These are phyloP conservation scores for Prochilodus magdalenae DNA, from an alignment of 2,113 vertebrate species.

Conservation along the genomic window DNA sequence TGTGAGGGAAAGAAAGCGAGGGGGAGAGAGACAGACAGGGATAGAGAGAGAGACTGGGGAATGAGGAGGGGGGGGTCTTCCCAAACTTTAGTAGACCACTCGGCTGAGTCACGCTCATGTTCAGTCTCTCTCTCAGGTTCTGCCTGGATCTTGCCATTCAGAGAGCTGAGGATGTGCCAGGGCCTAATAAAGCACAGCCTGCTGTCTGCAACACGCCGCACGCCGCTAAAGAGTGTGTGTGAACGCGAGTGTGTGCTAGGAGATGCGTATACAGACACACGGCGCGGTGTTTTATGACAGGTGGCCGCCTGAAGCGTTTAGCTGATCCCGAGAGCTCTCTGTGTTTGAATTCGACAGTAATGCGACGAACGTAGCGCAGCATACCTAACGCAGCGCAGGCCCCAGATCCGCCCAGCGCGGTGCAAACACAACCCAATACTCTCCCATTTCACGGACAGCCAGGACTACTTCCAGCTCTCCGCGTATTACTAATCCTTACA, in stretches of 20 bases:
- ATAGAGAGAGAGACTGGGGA: too few relatives aligned
- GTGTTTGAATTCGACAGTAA: conserved; percentile 25
- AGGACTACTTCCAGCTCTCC: conserved; percentile 18
- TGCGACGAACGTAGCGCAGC: neutral
- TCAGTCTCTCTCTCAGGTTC: conserved; percentile 47
- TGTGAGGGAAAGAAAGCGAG: neutral
- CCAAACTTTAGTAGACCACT: neutral
- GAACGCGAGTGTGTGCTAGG: conserved; percentile 9
- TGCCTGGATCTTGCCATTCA: conserved; percentile 23
- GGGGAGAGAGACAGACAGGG: neutral
- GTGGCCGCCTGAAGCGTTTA: conserved; percentile 29
- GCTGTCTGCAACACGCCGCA: conserved; percentile 4
- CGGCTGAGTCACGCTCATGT: conserved; percentile 37
- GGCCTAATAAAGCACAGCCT: conserved; percentile 45
- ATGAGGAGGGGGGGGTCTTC: too few relatives aligned
- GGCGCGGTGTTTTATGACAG: conserved; percentile 21
- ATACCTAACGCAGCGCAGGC: neutral
- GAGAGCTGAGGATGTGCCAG: conserved; percentile 41
- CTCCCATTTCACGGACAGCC: neutral
- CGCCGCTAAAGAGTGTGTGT: conserved; percentile 19
- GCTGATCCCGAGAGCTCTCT: conserved; percentile 10
- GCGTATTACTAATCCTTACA: conserved; percentile 32
- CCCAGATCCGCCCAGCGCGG: neutral
- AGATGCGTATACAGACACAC: neutral
- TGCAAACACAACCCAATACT: neutral